These are phyloP conservation scores for Antigone vipio DNA, from an alignment of 2,113 vertebrate genomes.

Conservation along the genomic window DNA sequence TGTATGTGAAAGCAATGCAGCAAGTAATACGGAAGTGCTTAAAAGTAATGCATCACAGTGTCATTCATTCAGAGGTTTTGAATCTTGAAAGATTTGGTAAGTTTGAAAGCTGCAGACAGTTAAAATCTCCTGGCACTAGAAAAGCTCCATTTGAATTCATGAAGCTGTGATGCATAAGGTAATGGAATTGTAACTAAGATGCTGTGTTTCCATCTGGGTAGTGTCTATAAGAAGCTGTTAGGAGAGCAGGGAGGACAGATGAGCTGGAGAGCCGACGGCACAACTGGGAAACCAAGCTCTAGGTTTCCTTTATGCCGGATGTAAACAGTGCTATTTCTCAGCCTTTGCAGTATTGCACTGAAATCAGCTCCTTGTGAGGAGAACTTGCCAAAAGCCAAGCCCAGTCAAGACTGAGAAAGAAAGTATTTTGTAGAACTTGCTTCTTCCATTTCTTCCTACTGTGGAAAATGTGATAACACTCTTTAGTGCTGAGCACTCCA, in stretches of 20 bases:
- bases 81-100: background rate
- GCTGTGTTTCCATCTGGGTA: background rate
- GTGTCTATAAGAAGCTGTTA: background rate
- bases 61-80: background rate
- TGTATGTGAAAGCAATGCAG: background rate
- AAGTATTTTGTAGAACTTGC: background rate
- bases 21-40: background rate
- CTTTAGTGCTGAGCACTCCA: background rate
- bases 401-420: background rate
- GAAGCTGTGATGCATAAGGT: background rate
- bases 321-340: background rate
- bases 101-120: background rate
- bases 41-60: background rate
- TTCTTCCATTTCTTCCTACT: constrained; percentile 1
- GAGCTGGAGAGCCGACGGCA: background rate
- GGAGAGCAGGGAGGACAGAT: background rate
- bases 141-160: background rate
- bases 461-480: background rate
- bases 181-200: background rate
- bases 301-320: background rate
- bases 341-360: background rate
- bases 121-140: background rate
- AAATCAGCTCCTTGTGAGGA: background rate
- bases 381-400: background rate
- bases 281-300: background rate